phyloP scores from a whole-genome alignment of 2,797 vertebrate genomes.

The Leptatherina wallacei region DNA sequence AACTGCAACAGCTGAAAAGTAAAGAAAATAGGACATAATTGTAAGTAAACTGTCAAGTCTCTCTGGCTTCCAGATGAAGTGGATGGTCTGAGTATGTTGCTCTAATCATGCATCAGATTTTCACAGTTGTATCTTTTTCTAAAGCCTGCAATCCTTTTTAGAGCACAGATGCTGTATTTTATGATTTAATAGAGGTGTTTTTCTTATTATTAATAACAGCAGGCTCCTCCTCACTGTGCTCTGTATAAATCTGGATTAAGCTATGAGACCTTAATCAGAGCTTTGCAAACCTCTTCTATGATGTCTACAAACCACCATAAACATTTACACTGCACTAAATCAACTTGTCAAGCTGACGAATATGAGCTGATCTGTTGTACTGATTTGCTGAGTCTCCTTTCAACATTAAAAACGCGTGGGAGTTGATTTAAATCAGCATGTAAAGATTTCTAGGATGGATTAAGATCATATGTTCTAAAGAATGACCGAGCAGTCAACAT shows the following conservation, averaged over 20 bases:
- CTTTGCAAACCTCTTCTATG: conserved; percentile 16
- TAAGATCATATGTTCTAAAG: conserved; percentile 66
- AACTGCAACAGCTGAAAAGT: background rate
- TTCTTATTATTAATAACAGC: conserved; percentile 44
- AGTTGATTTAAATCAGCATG: background rate
- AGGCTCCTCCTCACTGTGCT: conserved; percentile 37
- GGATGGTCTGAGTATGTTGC: background rate
- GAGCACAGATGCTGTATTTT: background rate
- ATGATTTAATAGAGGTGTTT: background rate
- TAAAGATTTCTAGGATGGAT: conserved; percentile 30
- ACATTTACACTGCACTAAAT: conserved; percentile 57
- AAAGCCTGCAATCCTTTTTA: background rate
- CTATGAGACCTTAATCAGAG: conserved; percentile 40
- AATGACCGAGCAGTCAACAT: conserved; percentile 52
- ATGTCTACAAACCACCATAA: conserved; percentile 51
- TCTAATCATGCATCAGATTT: background rate
- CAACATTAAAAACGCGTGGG: conserved; percentile 10
- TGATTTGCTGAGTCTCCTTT: conserved; percentile 23
- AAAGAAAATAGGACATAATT: background rate
- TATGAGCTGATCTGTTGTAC: conserved; percentile 7
- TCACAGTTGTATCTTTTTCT: background rate
- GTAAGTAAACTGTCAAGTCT: background rate
- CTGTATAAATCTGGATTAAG: conserved; percentile 43
- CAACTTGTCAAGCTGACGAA: conserved; percentile 10
- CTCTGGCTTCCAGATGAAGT: background rate